Base-by-base conservation (phyloP, 53 echinoderm and acorn worm genomes). In the Crossaster papposus region DNA sequence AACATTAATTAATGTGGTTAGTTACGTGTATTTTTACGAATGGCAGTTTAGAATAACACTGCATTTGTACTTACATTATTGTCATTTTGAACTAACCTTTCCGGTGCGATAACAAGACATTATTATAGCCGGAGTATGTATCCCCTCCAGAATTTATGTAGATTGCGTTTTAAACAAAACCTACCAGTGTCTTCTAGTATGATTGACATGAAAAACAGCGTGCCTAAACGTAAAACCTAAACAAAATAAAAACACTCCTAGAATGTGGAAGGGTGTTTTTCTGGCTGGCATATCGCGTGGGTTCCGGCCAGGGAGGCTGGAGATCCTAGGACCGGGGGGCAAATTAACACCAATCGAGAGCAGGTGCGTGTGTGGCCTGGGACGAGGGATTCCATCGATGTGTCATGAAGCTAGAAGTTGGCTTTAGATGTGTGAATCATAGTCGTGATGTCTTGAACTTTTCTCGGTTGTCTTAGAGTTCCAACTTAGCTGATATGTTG, bases 341-440 rank as follows among this genome's bases (percentile, higher is more conserved):
- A 75, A 86, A 86, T 86, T 86, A 86, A 76, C 86, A 86, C 86
- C n/a, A 74, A 86, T 86, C 18, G 33, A 20, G 23, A 30, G 86
- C 86, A 86, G 86, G 86, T 86, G 86, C 74, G 53, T 33, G 36
- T 23, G n/a, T 7, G 74, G 20, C 20, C n/a, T n/a, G n/a, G 58
- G 35, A 32, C 18, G 20, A 30, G 15, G 26, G 52, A 44, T 52
- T 10, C 36, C 72, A 11, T 17, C 36, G 53, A 54, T 72, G 54
- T 22, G 85, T 31, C 23, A 35, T 71, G 72, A 58, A 37, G 38
- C n/a, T 10, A 33, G 74, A 34, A 50, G 78, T 78, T 36, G 78
- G 78, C 36, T 78, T 73, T 50, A 24, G 34, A 44, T 52, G 54
- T 31, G 58, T 80, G 54, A 80, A 58, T 80, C 80, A 58, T 58